Conservation (phyloP, 2,113 vertebrate genomes). For the Halcyon senegalensis region DNA sequence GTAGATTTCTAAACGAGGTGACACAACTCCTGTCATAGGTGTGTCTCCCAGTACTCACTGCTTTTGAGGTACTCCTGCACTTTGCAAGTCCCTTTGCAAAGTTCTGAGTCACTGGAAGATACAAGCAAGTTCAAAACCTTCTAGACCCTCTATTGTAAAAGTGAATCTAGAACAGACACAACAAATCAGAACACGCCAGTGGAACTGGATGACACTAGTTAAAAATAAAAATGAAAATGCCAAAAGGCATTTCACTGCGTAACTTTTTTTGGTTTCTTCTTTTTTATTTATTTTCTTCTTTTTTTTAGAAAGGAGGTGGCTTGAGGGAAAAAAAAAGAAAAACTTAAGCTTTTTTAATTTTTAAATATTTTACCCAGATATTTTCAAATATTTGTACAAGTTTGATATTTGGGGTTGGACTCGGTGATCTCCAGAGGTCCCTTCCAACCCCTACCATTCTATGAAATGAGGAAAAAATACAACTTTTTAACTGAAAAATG, state of each 20-base stretch:
- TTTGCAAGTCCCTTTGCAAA: not conserved
- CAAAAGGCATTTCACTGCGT: not conserved
- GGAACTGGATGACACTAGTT: not conserved
- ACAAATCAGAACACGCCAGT: not conserved
- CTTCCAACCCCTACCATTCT: no score
- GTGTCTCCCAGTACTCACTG: not conserved
- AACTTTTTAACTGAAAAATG: not conserved
- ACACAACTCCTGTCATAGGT: not conserved
- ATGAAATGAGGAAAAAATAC: not conserved
- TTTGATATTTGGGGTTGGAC: no score
- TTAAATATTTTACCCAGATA: not conserved
- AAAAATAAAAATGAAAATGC: not conserved
- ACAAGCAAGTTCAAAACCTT: not conserved
- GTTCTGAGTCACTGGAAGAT: not conserved
- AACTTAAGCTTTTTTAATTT: not conserved
- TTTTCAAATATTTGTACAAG: not conserved
- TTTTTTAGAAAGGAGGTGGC: not conserved
- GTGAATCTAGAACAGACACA: not conserved
- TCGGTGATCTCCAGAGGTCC: no score
- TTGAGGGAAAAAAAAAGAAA: not conserved
- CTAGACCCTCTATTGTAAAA: not conserved
- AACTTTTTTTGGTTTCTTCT: rapidly evolving
- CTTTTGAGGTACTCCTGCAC: not conserved
- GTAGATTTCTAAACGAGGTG: not conserved
- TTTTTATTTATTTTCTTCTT: rapidly evolving